Conservation (phyloP, 1,140 invertebrate species). For the Antheraea mylitta region DNA sequence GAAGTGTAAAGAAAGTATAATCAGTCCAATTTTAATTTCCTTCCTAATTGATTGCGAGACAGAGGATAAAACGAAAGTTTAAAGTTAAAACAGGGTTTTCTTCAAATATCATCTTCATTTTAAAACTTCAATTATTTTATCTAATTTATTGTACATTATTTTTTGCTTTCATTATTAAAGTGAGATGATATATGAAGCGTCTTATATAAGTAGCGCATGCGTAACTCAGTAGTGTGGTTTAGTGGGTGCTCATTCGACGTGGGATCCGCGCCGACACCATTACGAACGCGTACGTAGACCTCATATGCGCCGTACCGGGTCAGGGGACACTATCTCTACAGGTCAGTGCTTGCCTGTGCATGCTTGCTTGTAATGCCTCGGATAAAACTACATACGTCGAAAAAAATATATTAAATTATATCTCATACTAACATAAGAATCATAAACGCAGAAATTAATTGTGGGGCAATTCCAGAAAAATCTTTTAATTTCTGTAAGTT, state of each 20-base stretch:
- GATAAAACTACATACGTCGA: neutral
- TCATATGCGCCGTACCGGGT: slow-evolving; percentile 53
- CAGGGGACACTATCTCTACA: slow-evolving; percentile 67
- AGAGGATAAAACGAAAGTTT: too few relatives aligned
- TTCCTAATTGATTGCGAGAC: too few relatives aligned
- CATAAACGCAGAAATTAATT: too few relatives aligned
- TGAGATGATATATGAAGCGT: slow-evolving; percentile 25
- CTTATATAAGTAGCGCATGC: slow-evolving; percentile 35
- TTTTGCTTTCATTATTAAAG: neutral
- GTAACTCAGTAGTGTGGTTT: slow-evolving; percentile 66
- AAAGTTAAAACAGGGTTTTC: too few relatives aligned
- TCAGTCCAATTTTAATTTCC: neutral
- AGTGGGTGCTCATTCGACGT: slow-evolving; percentile 87
- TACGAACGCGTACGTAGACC: slow-evolving; percentile 85
- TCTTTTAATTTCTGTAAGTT: neutral
- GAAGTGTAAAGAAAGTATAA: neutral
- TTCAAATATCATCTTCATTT: slow-evolving; percentile 31
- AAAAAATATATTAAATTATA: too few relatives aligned
- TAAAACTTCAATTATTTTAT: neutral
- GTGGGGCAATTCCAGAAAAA: too few relatives aligned
- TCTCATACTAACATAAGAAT: too few relatives aligned
- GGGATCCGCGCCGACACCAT: slow-evolving; percentile 91
- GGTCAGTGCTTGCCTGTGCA: slow-evolving; percentile 38
- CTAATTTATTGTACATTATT: neutral
- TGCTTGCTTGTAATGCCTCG: neutral